A percentile compares a stretch with the other conserved stretches of the same genome.
Conservation (phyloP, 2,113 vertebrate species). For the Girardinichthys multiradiatus region DNA sequence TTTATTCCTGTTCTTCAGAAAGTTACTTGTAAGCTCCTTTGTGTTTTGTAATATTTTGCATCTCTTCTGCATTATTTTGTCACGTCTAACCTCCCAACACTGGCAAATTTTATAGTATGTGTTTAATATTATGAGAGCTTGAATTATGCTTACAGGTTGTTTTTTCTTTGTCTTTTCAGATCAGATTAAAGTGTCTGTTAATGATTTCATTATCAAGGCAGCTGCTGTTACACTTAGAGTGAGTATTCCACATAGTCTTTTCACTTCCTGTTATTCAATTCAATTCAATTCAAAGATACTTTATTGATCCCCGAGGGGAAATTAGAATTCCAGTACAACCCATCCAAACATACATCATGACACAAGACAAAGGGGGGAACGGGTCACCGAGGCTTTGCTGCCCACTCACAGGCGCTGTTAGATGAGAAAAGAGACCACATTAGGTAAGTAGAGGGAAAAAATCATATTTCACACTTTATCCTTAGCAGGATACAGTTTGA, state of each 20-base stretch:
- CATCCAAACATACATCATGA: too few relatives aligned
- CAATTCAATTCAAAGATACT: too few relatives aligned
- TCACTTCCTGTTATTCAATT: background rate
- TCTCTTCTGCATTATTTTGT: background rate
- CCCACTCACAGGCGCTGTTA: too few relatives aligned
- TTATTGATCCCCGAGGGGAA: too few relatives aligned
- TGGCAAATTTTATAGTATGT: background rate
- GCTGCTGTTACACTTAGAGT: slow-evolving; percentile 92
- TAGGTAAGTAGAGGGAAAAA: too few relatives aligned
- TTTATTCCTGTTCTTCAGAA: background rate
- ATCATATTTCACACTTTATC: too few relatives aligned
- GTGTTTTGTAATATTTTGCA: background rate
- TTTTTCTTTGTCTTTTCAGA: slow-evolving; percentile 77
- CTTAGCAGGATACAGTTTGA: too few relatives aligned
- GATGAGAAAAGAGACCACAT: too few relatives aligned
- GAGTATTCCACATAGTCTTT: slow-evolving; percentile 68
- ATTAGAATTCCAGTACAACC: too few relatives aligned
- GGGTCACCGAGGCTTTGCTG: too few relatives aligned
- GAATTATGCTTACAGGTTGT: slow-evolving; percentile 9
- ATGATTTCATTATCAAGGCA: slow-evolving; percentile 97
- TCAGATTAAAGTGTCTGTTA: slow-evolving; percentile 95
- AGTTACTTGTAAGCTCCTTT: background rate
- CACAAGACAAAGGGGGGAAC: too few relatives aligned
- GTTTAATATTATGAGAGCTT: slow-evolving; percentile 3
- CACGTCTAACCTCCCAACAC: too few relatives aligned